Evolutionary conservation across 1,140 invertebrate genomes (phyloP), one percentile per base, ranked within the genome.

Genomic region (Riptortus pedestris): DNA sequence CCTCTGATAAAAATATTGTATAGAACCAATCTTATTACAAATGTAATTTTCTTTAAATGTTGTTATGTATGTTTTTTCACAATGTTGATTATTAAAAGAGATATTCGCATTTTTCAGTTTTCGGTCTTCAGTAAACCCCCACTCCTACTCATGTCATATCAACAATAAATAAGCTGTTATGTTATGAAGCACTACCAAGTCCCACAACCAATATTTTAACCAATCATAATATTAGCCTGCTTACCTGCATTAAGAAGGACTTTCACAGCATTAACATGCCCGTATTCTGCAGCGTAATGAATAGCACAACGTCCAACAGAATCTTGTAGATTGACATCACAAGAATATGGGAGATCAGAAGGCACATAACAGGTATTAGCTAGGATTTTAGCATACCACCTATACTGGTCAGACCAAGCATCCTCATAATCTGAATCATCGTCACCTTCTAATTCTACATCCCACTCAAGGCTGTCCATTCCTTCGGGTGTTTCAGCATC

Each of bases 401-500:
- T 63, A 45, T 63, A 66, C 55, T 71, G 67, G 16, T 59, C 60
- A 3, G 68, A 69, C 69, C 67, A 72, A n/a, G 64, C 27, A 65
- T 72, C 70, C 45, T 70, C 70, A 33, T 68, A 52, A 28, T 60
- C 24, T 27, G 11, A 71, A 78, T 48, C 29, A 9, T 48, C 33
- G 24, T 43, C 18, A 26, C 45, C 33, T 22, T 72, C 72, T 16
- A 81, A 74, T 70, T 82, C 80, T 63, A 77, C 74, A 59, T 81
- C 80, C 80, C 80, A 82, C 68, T 82, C 79, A 1, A 82, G 70
- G 22, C 74, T 76, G 59, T 81, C 80, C 80, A 82, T 82, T 16
- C 79, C 80, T 63, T 82, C 80, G 7, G 80, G 80, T 33, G 80
- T 82, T 18, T 71, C 72, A 16, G 78, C 77, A 38, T 80, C 77